These are phyloP conservation scores for Platycheirus rosarum DNA, from an alignment of 2,888 invertebrate genomes.

Conservation along the genomic window DNA sequence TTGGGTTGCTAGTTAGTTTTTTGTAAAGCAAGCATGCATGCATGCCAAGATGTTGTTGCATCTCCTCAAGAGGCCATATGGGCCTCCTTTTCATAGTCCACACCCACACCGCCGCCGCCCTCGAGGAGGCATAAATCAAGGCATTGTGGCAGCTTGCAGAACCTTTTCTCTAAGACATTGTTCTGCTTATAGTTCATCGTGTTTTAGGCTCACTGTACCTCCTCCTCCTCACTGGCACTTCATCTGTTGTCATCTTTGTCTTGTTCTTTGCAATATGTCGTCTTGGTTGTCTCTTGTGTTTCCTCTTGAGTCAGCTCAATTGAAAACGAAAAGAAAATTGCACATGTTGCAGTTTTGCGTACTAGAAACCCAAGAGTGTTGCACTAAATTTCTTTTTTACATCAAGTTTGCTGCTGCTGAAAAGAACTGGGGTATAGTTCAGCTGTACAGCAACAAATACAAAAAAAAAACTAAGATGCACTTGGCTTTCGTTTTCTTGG, in stretches of 20 bases:
- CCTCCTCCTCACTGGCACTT: background rate
- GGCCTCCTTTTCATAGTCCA: constrained; percentile 18
- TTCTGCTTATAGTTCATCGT: constrained; percentile 51
- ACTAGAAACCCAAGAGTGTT: constrained; percentile 60
- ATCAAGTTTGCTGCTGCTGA: constrained; percentile 3
- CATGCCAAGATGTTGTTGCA: constrained; percentile 61
- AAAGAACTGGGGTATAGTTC: constrained; percentile 48
- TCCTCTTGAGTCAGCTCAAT: constrained; percentile 62
- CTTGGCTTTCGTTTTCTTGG: constrained; percentile 68
- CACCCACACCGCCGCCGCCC: background rate
- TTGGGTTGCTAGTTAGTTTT: constrained; percentile 43
- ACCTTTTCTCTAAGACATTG: constrained; percentile 59
- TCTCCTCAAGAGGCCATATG: constrained; percentile 36
- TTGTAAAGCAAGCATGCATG: constrained; percentile 46
- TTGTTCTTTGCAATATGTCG: constrained; percentile 1
- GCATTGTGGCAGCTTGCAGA: constrained; percentile 49
- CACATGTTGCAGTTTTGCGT: constrained; percentile 72
- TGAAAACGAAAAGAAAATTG: constrained; percentile 70
- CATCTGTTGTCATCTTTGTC: constrained; percentile 24
- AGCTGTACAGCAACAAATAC: constrained; percentile 12
- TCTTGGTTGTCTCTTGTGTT: constrained; percentile 22
- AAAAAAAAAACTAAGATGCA: constrained; percentile 41
- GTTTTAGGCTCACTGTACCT: background rate
- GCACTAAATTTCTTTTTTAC: constrained; percentile 57
- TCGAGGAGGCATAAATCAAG: background rate